Base-by-base conservation (phyloP, 2,888 invertebrate genomes). In the Neoaliturus tenellus region DNA sequence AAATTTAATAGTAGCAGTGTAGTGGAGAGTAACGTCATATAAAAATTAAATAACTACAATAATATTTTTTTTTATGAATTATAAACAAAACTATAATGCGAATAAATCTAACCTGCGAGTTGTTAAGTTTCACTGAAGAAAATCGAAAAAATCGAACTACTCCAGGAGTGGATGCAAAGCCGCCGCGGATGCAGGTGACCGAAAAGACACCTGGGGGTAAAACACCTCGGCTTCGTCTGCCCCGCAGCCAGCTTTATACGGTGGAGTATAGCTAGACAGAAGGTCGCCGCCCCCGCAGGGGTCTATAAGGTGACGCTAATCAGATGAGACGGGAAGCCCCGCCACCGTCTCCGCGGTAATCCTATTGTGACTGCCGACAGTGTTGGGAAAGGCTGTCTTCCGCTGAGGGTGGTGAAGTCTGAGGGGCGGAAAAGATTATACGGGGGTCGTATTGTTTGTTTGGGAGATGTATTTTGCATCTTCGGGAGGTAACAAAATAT, bases 51-150 rank as follows among this genome's bases (percentile, higher is more conserved):
- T n/a, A n/a, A n/a, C n/a, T n/a, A n/a, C n/a, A n/a, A n/a, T n/a
- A n/a, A n/a, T n/a, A n/a, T n/a, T n/a, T n/a, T n/a, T n/a, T n/a
- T n/a, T n/a, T n/a, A n/a, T n/a, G n/a, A n/a, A n/a, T n/a, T n/a
- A n/a, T n/a, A n/a, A n/a, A n/a, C n/a, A n/a, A n/a, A n/a, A n/a
- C n/a, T n/a, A n/a, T n/a, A n/a, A n/a, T n/a, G n/a, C n/a, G n/a
- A n/a, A n/a, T n/a, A n/a, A n/a, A n/a, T n/a, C n/a, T n/a, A n/a
- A 73, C 71, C 51, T 73, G 73, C 55, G 73, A 82, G 82, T 73
- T 82, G 82, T 71, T 73, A 82, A 28, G 25, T 78, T 62, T 82
- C 67, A 88, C 88, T 88, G 88, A 88, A 88, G 88, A 88, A 88
- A 88, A 88, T 88, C 87, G 84, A 78, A 41, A 55, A 86, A 82